Evolutionary conservation across 2,888 invertebrate genomes (phyloP).

Genomic region (Polyommatus iphigenia): DNA sequence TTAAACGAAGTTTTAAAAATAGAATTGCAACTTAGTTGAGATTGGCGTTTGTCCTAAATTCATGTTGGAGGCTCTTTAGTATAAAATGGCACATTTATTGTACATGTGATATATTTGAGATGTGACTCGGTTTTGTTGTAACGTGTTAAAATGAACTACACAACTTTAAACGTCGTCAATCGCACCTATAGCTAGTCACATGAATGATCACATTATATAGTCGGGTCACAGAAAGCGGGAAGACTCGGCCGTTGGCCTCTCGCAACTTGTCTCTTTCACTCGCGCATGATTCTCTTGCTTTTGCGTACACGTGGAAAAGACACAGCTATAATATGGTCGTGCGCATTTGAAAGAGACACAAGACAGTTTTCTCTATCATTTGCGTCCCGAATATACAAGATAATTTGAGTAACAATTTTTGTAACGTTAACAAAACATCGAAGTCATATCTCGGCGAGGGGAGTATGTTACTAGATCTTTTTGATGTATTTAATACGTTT

Average conservation of each 20-base stretch:
- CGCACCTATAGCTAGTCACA: conserved; percentile 26
- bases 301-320: neutral
- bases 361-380: too few species aligned
- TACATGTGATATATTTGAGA: conserved; percentile 60
- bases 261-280: neutral
- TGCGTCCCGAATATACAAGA: neutral
- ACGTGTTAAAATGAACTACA: neutral
- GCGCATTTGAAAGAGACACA: too few species aligned
- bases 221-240: neutral
- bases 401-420: neutral
- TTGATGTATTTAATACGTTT: conserved; percentile 77
- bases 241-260: neutral
- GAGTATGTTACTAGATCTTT: conserved; percentile 65
- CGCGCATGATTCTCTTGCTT: too few species aligned
- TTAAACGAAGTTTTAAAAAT: neutral
- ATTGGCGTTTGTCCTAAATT: neutral
- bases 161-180: conserved; percentile 18
- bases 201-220: neutral
- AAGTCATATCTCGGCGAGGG: conserved; percentile 47
- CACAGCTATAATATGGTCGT: neutral
- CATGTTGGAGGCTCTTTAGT: conserved; percentile 32
- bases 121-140: conserved; percentile 50
- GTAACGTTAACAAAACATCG: conserved; percentile 11
- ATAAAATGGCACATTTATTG: conserved; percentile 47
- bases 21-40: neutral